Evolutionary conservation across 2,888 invertebrate species (phyloP).

Genomic region (Dusona sp.): DNA sequence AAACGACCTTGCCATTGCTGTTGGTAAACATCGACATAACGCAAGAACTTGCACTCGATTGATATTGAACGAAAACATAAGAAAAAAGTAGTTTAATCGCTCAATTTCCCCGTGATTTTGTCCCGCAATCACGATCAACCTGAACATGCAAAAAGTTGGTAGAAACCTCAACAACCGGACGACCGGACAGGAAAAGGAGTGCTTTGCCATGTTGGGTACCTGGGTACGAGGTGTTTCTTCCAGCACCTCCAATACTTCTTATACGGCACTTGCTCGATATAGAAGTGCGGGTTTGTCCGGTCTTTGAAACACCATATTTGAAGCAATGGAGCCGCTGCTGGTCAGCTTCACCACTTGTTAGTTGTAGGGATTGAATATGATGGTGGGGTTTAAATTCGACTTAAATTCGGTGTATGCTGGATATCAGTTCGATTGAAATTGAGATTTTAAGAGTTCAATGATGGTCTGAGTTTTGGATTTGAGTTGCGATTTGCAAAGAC

Average conservation of each 20-base stretch:
- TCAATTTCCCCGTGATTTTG: constrained; percentile 42
- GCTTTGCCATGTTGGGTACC: constrained; percentile 46
- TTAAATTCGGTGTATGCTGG: background rate
- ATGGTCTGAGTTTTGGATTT: background rate
- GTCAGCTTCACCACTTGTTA: background rate
- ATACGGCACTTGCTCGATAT: constrained; percentile 29
- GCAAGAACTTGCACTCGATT: background rate
- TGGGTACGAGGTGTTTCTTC: constrained; percentile 57
- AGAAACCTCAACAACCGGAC: background rate
- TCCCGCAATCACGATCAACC: constrained; percentile 12
- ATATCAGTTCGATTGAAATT: background rate
- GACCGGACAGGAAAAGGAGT: constrained; percentile 10
- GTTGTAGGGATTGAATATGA: background rate
- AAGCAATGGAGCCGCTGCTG: background rate
- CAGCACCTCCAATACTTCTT: constrained; percentile 53
- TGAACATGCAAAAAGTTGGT: constrained; percentile 8
- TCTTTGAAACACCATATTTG: constrained; percentile 64
- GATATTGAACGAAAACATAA: background rate
- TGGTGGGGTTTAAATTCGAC: background rate
- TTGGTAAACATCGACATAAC: background rate
- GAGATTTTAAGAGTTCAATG: background rate
- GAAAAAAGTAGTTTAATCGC: constrained; percentile 53
- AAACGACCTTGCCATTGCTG: constrained; percentile 5
- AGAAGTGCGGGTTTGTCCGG: constrained; percentile 31
- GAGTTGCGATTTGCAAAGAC: background rate